Evolutionary conservation across 2,888 invertebrate species (phyloP), one percentile per base, ranked within the genome.

Genomic region (Phragmatobia fuliginosa): DNA sequence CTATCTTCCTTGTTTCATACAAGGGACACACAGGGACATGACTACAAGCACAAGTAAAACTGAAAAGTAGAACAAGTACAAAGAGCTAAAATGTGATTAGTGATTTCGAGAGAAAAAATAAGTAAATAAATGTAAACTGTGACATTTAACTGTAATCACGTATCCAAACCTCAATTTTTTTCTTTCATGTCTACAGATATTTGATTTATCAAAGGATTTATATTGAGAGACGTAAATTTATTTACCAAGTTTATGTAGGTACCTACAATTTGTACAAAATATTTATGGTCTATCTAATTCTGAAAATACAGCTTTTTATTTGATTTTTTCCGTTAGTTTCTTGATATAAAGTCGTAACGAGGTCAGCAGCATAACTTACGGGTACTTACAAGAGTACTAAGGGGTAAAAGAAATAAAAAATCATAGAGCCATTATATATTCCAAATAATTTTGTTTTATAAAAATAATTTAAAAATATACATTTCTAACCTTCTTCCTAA

Each of bases 141-240:
- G 32, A 32, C 32, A 5, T 36, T n/a, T 31, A 21, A 49, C 10
- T 14, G 25, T n/a, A 62, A 62, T n/a, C 25, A 31, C 25, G 6
- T 31, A 10, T 41, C 28, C 11, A 45, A 62, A 45, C 45, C 45
- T 18, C 62, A 31, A 49, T 49, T 63, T 41, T 38, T 18, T 61
- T 31, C 63, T 49, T 63, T 49, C 49, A 49, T 31, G 45, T 63
- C 10, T 41, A 62, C 11, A 21, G 45, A n/a, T 45, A 49, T 63
- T 63, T 63, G n/a, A 61, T 62, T 62, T 62, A 62, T 62, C 41
- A 16, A 45, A 62, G 21, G 41, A 16, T 38, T 28, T 62, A n/a
- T n/a, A 18, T 45, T 31, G 28, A 5, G 18, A 28, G 25, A 41
- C 21, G 41, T 16, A 28, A 62, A 41, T 33, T 36, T n/a, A 36